A percentile compares a stretch with the other conserved stretches of the same genome.
These are phyloP conservation scores for Hydrochoerus hydrochaeris DNA, from an alignment of 2,113 vertebrate genomes.

Conservation along the genomic window DNA sequence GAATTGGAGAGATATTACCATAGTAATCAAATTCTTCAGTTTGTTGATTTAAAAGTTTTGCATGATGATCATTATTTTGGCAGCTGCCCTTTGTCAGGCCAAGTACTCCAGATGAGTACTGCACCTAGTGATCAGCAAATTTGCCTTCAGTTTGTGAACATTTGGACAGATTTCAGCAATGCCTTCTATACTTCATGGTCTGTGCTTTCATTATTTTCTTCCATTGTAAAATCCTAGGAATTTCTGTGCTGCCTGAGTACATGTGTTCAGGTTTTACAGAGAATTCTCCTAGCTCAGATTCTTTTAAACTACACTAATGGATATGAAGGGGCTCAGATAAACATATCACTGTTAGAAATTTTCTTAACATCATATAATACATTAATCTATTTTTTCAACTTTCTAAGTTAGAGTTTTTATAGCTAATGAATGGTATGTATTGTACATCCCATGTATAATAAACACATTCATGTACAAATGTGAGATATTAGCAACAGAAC, in stretches of 20 bases:
- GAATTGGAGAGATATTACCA: neutral
- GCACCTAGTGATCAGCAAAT: neutral
- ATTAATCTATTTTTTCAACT: neutral
- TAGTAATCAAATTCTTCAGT: constrained; percentile 28
- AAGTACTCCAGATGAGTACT: neutral
- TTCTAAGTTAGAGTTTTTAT: neutral
- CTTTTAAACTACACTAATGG: constrained; percentile 33
- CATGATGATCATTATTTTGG: neutral
- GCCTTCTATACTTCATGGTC: neutral
- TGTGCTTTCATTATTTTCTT: constrained; percentile 3
- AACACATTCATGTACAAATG: neutral
- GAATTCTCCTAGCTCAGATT: neutral
- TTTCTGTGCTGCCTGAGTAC: constrained; percentile 10
- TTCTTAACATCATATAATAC: neutral
- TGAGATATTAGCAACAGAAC: constrained; percentile 7
- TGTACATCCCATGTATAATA: constrained; percentile 28
- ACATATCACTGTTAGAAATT: neutral
- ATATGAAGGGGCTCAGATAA: neutral
- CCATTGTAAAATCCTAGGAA: neutral
- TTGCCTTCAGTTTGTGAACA: neutral
- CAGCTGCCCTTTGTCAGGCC: neutral
- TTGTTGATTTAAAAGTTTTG: neutral
- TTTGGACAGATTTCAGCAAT: neutral
- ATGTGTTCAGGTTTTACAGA: neutral
- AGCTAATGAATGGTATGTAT: neutral